Base-by-base conservation (phyloP, 2,797 vertebrate species). In the Dryobates pubescens region DNA sequence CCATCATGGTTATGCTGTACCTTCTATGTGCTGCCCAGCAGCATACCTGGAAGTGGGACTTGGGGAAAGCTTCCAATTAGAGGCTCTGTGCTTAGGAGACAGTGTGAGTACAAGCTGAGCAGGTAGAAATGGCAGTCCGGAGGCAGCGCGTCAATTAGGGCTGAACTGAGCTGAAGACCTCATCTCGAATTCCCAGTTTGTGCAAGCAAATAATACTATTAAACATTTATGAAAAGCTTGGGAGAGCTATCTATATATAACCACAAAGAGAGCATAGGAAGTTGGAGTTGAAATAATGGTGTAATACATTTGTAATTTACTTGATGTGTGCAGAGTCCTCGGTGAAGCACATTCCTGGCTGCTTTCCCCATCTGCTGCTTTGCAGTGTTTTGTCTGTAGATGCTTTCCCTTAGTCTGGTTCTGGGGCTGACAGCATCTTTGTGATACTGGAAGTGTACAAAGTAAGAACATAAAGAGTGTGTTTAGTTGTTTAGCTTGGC, bases 161-260 rank as follows among this genome's bases (percentile, higher is more conserved):
- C 61, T 88, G 67, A 92, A 45, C 34, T 73, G 68, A 93, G 77
- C 71, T 76, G 82, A 84, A 84, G 67, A 73, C 34, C 36, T 93
- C 74, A 34, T 91, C 74, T 91, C 86, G 79, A 88, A 89, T 95
- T 95, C 77, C 71, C 11, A 17, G 49, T 59, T 86, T 68, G 45
- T 76, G 51, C 49, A 68, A 82, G 74, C 71, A 92, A 77, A 68
- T 92, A 85, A 38, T 71, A n/a, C 27, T 64, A 82, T 68, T 76
- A 93, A 93, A 86, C 74, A 86, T 89, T 91, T 79, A 88, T 86
- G 27, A 79, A 82, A 82, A 64, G 29, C 59, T 27, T 67, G 59
- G 36, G 53, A 83, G 80, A 86, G 22, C 27, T 63, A 32, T 82
- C 76, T 91, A 2, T 81, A 20, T 86, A 56, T 83, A 90, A 76